phyloP scores from a whole-genome alignment of 1,140 invertebrate species.

The Prorops nasuta region DNA sequence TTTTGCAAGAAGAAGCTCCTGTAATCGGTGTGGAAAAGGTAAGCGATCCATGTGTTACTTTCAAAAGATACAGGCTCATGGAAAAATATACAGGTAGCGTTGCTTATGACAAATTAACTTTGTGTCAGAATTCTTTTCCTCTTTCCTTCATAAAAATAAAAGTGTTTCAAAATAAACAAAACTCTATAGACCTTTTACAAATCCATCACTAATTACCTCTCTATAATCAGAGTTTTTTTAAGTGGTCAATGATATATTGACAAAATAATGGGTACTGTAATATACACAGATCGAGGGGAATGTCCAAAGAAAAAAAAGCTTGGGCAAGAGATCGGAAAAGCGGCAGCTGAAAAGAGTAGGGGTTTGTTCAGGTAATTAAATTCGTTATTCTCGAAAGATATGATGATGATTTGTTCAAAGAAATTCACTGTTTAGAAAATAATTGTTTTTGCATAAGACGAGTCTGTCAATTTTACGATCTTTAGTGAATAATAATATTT shows the following conservation, averaged over 20 bases:
- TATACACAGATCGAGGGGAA: conserved; percentile 62
- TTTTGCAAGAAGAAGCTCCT: conserved; percentile 84
- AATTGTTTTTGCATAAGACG: conserved; percentile 7
- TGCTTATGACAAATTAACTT: too few relatives aligned
- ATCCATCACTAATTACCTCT: neutral
- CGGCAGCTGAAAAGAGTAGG: conserved; percentile 95
- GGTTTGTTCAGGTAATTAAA: conserved; percentile 80
- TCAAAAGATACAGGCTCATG: too few relatives aligned
- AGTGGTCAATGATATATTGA: neutral
- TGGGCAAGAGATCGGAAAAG: conserved; percentile 96
- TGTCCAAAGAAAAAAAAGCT: conserved; percentile 82
- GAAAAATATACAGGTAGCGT: too few relatives aligned
- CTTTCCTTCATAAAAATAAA: too few relatives aligned
- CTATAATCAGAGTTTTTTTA: neutral
- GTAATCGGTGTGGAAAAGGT: conserved; percentile 88
- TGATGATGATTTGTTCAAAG: conserved; percentile 4
- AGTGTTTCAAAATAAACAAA: too few relatives aligned
- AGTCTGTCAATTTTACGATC: conserved; percentile 6
- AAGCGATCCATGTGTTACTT: conserved; percentile 24
- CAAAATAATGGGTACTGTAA: conserved; percentile 11
- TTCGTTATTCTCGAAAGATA: conserved; percentile 7
- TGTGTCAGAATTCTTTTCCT: too few relatives aligned
- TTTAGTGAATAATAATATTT: neutral
- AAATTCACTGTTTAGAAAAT: conserved; percentile 1
- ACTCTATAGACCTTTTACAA: too few relatives aligned